Evolutionary conservation across 2,888 invertebrate genomes (phyloP).

Genomic region (Seira sanloemensis): DNA sequence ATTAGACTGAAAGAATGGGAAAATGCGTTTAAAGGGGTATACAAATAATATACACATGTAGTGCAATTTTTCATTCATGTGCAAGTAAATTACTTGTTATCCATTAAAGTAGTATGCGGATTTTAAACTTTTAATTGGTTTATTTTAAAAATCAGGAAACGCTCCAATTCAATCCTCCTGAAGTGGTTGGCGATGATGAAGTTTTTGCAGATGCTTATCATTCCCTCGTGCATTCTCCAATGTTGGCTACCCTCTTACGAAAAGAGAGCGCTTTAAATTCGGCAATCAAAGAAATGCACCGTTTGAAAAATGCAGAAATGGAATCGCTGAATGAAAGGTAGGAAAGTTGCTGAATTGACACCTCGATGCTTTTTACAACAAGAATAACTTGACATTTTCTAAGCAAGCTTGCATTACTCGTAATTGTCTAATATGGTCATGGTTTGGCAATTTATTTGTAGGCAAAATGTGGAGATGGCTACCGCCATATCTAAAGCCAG

Average conservation of each 20-base stretch:
- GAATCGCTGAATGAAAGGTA: slow-evolving; percentile 82
- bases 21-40: slow-evolving; percentile 83
- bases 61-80: not conserved
- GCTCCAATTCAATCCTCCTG: slow-evolving; percentile 87
- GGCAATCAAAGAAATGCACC: slow-evolving; percentile 84
- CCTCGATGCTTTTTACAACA: no score
- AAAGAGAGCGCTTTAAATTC: slow-evolving; percentile 92
- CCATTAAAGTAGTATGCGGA: no score
- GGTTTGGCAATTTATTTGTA: slow-evolving; percentile 74
- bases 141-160: no score
- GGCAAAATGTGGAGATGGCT: slow-evolving; percentile 93
- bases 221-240: slow-evolving; percentile 87
- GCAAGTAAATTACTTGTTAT: slow-evolving; percentile 2
- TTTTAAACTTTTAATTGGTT: no score
- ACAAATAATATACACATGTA: not conserved
- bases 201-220: slow-evolving; percentile 91
- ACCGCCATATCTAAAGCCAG: slow-evolving; percentile 87
- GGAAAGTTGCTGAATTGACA: no score
- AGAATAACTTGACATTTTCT: not conserved
- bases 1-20: slow-evolving; percentile 88
- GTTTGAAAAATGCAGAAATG: slow-evolving; percentile 85
- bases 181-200: slow-evolving; percentile 89
- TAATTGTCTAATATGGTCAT: not conserved
- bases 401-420: no score
- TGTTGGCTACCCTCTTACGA: slow-evolving; percentile 90